phyloP scores from a whole-genome alignment of 2,113 vertebrate genomes.

The Stigmatopora nigra region DNA sequence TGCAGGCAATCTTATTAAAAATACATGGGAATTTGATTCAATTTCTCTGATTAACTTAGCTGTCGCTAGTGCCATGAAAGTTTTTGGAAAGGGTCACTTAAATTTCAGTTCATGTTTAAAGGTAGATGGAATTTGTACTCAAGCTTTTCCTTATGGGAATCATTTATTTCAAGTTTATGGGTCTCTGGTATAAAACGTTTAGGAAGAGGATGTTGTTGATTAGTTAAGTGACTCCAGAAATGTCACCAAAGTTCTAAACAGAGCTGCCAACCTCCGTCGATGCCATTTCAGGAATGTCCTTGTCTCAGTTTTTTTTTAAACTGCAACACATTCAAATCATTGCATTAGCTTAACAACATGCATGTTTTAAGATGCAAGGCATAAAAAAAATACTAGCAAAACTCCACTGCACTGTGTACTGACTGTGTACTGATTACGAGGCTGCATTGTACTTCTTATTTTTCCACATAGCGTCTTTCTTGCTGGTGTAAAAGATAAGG shows the following conservation, averaged over 20 bases:
- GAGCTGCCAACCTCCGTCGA: no score
- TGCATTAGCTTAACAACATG: slow-evolving; percentile 8
- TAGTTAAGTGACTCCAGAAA: no score
- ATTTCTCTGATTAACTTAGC: background rate
- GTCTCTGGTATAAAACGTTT: no score
- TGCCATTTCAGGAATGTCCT: no score
- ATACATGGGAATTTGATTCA: background rate
- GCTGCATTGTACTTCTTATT: slow-evolving; percentile 8
- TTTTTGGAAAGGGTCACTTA: no score
- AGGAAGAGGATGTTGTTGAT: no score
- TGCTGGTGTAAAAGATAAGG: slow-evolving; percentile 46
- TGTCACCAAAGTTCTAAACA: no score
- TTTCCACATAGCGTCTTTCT: slow-evolving; percentile 25
- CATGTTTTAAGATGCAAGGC: slow-evolving; percentile 23
- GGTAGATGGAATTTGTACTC: no score
- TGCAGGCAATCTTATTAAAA: slow-evolving; percentile 6
- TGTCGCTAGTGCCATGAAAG: no score
- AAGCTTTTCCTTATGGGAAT: no score
- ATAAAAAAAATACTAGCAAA: slow-evolving; percentile 31
- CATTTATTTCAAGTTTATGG: no score
- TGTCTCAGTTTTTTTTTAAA: background rate
- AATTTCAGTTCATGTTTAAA: no score
- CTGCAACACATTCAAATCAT: slow-evolving; percentile 11
- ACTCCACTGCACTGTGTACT: slow-evolving; percentile 37
- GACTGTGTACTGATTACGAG: slow-evolving; percentile 29